Base-by-base conservation (phyloP, 2,888 invertebrate species). In the Drosophila rellima region DNA sequence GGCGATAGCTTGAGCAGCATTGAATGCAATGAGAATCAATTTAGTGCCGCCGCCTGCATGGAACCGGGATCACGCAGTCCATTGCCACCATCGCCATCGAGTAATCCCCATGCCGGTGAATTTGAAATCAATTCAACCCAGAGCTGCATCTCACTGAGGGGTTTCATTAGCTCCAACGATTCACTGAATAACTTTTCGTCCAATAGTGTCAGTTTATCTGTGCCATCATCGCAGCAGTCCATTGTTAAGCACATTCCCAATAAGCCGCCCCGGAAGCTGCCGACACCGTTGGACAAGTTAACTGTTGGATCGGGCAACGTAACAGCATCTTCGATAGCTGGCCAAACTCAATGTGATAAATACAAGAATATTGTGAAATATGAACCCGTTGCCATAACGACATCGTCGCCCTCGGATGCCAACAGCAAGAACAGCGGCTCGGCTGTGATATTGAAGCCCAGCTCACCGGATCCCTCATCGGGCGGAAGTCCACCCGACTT, bases 31-130 rank as follows among this genome's bases (percentile, higher is more conserved):
- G 96, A 96, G 85, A 95, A 95, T 88, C 96, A 96, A 79, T 95
- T 96, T 73, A 94, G 95, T 69, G 95, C 95, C 35, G 95, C 95
- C 1, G 93, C 95, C n/a, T 95, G 95, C 63, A 95, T 97, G 94
- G 96, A 96, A 90, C 95, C 97, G 23, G 95, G 97, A 20, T 97
- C 97, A 4, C 94, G 97, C 77, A 96, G 96, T 82, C 97, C 97
- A 0, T 91, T 97, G 75, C 96, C 96, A 2, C 94, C 95, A 2
- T 95, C 95, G 0, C 94, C 94, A 0, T 92, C 91, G 56, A 90
- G 79, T 13, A 87, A 91, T 83, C 89, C 89, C 7, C 90, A 87
- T 48, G 78, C 80, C 17, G 82, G 85, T 3, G 92, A 92, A 52
- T 90, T 91, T 13, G 93, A 93, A 57, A 78, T 89, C 6, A 92